These are phyloP conservation scores for Apaloderma vittatum DNA, from an alignment of 2,113 vertebrate species.

Conservation along the genomic window DNA sequence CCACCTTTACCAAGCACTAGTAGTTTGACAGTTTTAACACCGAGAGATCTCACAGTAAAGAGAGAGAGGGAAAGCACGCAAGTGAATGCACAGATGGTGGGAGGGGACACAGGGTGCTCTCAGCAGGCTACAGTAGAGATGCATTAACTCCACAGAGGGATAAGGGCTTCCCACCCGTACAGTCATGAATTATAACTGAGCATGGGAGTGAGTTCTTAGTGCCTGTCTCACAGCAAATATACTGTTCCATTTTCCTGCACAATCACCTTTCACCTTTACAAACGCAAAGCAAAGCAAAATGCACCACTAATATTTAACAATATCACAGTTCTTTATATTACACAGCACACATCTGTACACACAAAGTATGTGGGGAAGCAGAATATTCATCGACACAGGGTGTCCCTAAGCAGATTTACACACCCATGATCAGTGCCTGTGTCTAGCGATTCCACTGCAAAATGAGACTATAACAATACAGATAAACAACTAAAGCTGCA, in stretches of 20 bases:
- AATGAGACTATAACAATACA: constrained; percentile 43
- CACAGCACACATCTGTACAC: neutral
- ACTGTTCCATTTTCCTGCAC: constrained; percentile 80
- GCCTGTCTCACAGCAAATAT: constrained; percentile 81
- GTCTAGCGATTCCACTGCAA: constrained; percentile 38
- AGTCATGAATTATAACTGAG: constrained; percentile 89
- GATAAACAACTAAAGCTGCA: constrained; percentile 17
- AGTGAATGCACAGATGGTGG: constrained; percentile 81
- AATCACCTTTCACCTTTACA: constrained; percentile 81
- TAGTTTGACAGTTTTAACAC: constrained; percentile 66
- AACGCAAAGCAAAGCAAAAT: constrained; percentile 75
- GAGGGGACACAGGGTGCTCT: constrained; percentile 82
- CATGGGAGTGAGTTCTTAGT: constrained; percentile 75
- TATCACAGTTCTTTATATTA: constrained; percentile 50
- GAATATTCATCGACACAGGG: neutral
- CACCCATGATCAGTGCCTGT: constrained; percentile 13
- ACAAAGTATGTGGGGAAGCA: neutral
- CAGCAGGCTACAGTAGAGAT: constrained; percentile 84
- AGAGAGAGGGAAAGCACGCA: constrained; percentile 44
- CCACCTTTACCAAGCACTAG: constrained; percentile 68
- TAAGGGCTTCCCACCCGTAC: constrained; percentile 81
- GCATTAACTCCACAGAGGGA: constrained; percentile 85
- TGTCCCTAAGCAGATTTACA: constrained; percentile 14
- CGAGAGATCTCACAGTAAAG: constrained; percentile 64
- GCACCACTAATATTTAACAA: constrained; percentile 74